phyloP scores from a whole-genome alignment of 2,113 vertebrate genomes.

The Anoplopoma fimbria region DNA sequence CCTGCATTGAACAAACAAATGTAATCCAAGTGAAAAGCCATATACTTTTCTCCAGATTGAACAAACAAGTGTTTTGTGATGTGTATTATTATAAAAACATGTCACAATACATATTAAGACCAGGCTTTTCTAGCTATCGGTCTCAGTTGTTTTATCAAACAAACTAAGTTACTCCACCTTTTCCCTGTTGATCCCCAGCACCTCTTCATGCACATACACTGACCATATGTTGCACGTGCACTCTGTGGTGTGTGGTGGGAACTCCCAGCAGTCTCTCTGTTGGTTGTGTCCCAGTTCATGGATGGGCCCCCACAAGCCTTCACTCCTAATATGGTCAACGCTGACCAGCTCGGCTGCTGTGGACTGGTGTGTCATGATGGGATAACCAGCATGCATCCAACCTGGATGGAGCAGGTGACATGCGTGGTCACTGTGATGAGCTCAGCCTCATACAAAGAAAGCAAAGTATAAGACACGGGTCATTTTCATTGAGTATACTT shows the following conservation, averaged over 20 bases:
- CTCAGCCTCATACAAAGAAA: background rate
- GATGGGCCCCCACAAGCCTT: conserved; percentile 73
- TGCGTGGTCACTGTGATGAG: no score
- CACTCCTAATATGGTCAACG: background rate
- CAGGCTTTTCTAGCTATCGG: background rate
- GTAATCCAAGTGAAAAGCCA: background rate
- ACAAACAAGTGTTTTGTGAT: background rate
- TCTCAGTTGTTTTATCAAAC: background rate
- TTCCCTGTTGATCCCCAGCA: conserved; percentile 68
- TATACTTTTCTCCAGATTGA: background rate
- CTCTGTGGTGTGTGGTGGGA: conserved; percentile 84
- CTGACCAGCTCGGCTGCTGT: conserved; percentile 31
- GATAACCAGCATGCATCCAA: conserved; percentile 88
- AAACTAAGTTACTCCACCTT: conserved; percentile 37
- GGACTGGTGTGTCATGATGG: conserved; percentile 70
- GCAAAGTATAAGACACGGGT: no score
- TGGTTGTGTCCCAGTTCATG: conserved; percentile 88
- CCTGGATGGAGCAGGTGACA: conserved; percentile 64
- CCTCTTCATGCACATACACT: conserved; percentile 81
- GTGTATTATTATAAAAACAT: fast-evolving
- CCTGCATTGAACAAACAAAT: conserved; percentile 32
- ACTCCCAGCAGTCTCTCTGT: conserved; percentile 84
- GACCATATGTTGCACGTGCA: conserved; percentile 89
- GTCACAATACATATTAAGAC: background rate
- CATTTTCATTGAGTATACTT: background rate